Evolutionary conservation across 2,113 vertebrate genomes (phyloP).

Genomic region (Bagarius yarrelli): DNA sequence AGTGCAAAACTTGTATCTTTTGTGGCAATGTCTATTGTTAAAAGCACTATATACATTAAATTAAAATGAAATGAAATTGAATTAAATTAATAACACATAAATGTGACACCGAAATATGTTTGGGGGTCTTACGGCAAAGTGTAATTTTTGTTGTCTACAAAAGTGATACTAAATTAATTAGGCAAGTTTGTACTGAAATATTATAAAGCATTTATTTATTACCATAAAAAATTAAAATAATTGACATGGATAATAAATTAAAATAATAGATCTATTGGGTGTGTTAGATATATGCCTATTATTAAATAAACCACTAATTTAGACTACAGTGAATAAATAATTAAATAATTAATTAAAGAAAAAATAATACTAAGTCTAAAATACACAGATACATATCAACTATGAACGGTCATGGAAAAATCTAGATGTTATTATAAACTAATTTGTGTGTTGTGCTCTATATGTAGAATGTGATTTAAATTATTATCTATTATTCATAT

Average conservation of each 20-base stretch:
- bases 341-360: not conserved
- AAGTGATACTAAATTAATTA: not conserved
- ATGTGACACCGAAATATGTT: not conserved
- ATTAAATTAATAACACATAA: not conserved
- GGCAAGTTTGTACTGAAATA: not conserved
- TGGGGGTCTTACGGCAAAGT: not conserved
- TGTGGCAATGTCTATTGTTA: no score
- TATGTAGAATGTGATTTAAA: no score
- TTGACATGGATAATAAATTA: not conserved
- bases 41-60: no score
- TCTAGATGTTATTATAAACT: no score
- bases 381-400: not conserved
- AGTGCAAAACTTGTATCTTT: no score
- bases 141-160: not conserved
- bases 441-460: no score
- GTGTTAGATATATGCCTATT: not conserved
- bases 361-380: not conserved
- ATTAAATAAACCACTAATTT: not conserved
- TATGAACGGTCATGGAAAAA: not conserved
- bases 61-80: no score
- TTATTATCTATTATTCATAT: no score
- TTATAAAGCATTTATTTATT: not conserved
- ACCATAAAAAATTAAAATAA: not conserved
- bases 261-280: not conserved
- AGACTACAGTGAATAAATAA: not conserved